Evolutionary conservation across 2,113 vertebrate species (phyloP), one percentile per base, ranked within the genome.

Genomic region (Gasterosteus aculeatus): DNA sequence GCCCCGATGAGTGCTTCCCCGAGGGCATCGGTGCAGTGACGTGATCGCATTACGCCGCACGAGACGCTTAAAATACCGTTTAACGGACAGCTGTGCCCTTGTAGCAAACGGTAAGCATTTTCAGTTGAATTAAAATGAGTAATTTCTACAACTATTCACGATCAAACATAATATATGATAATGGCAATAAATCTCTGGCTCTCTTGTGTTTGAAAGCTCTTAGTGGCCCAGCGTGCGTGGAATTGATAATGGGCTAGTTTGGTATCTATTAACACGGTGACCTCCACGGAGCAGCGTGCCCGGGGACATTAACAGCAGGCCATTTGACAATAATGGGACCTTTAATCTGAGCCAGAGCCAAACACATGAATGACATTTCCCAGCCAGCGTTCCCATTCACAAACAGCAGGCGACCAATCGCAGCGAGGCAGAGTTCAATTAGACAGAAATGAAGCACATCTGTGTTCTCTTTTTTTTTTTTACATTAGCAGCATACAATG

Each of bases 281-380:
- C 90, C 90, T 88, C 81, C 69, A 57, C 81, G 57, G 72, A 83
- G 83, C 58, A 26, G 73, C 47, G 66, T 38, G 85, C 88, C 88
- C 46, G 72, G 78, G 83, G 90, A 85, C 64, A 77, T 72, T 53
- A 88, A 69, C 87, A 85, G 77, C 72, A 18, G 83, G 85, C 75
- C 73, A 49, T 83, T 75, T 63, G 70, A 77, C 86, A 68, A 82
- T 86, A 86, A 91, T 89, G 86, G 83, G 77, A 76, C 83, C 86
- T 88, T 91, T 90, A 90, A 87, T 89, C 86, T 78, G 81, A 88
- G 85, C 60, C 70, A 57, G 69, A 88, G 85, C 72, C 73, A 77
- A 80, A 89, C 89, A 81, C 87, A 77, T 83, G 84, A 89, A 90
- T 90, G 83, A 81, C 90, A 88, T 88, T 87, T 92, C 86, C 62